These are phyloP conservation scores for Andrena bucephala DNA, from an alignment of 2,888 invertebrate species.

Conservation along the genomic window DNA sequence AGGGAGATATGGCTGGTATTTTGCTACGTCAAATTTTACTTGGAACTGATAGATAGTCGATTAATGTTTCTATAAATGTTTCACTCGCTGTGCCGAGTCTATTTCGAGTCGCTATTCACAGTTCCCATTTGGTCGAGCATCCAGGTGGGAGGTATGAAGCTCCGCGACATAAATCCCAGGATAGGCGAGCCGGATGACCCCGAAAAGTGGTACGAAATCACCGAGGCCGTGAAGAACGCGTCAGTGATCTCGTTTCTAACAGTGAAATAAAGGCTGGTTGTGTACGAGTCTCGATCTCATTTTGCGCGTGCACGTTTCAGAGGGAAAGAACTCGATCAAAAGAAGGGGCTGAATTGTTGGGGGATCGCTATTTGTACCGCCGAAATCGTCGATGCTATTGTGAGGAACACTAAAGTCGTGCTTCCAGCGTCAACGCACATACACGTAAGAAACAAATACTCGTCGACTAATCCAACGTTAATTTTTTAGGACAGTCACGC, in stretches of 20 bases:
- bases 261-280: not conserved
- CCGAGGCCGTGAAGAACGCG: conserved; percentile 76
- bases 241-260: conserved; percentile 42
- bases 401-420: conserved; percentile 84
- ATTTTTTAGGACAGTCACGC: no score
- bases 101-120: conserved; percentile 65
- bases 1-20: conserved; percentile 85
- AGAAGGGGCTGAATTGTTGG: conserved; percentile 83
- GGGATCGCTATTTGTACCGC: conserved; percentile 85
- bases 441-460: conserved; percentile 77
- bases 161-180: conserved; percentile 86
- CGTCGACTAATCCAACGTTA: not conserved
- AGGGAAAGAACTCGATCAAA: conserved; percentile 69
- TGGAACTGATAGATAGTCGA: not conserved
- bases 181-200: conserved; percentile 86
- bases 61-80: no score
- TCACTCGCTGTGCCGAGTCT: not conserved
- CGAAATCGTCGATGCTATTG: conserved; percentile 83
- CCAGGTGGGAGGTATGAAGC: conserved; percentile 87
- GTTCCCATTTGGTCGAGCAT: conserved; percentile 89
- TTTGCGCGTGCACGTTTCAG: conserved; percentile 53
- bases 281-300: not conserved
- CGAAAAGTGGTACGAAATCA: conserved; percentile 86
- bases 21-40: not conserved
- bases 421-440: conserved; percentile 84